Conservation (phyloP, 2,888 invertebrate species). For the Antheraea assamensis region DNA sequence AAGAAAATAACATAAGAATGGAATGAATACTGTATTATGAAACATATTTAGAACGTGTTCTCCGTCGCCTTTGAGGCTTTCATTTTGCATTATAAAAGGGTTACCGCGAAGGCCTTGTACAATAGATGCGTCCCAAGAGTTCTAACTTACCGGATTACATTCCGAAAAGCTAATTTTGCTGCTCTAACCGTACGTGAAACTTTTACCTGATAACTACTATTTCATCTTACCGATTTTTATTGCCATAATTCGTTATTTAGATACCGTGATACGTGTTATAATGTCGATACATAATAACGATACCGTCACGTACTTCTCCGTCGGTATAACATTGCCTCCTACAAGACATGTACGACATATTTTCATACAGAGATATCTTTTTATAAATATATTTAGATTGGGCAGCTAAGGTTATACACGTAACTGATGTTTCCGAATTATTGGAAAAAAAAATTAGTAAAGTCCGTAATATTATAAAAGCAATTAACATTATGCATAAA, state of each 20-base stretch:
- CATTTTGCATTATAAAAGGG: constrained; percentile 39
- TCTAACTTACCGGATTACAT: constrained; percentile 38
- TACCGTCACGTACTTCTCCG: not conserved
- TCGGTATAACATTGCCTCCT: not conserved
- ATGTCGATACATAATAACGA: not conserved
- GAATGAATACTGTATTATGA: not conserved
- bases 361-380: not conserved
- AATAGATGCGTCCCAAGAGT: constrained; percentile 51
- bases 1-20: not conserved
- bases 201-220: not conserved
- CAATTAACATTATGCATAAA: too few relatives aligned
- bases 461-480: not conserved
- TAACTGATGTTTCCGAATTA: not conserved
- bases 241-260: not conserved
- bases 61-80: constrained; percentile 33
- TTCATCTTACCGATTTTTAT: not conserved
- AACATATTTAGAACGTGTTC: not conserved
- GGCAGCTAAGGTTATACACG: not conserved
- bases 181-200: not conserved
- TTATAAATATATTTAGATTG: not conserved
- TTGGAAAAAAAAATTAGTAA: not conserved
- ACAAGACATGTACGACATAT: not conserved
- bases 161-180: constrained; percentile 26
- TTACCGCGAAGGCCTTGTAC: constrained; percentile 32
- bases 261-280: not conserved